Evolutionary conservation across 2,797 vertebrate species (phyloP), one percentile per base, ranked within the genome.

Genomic region (Balearica regulorum): DNA sequence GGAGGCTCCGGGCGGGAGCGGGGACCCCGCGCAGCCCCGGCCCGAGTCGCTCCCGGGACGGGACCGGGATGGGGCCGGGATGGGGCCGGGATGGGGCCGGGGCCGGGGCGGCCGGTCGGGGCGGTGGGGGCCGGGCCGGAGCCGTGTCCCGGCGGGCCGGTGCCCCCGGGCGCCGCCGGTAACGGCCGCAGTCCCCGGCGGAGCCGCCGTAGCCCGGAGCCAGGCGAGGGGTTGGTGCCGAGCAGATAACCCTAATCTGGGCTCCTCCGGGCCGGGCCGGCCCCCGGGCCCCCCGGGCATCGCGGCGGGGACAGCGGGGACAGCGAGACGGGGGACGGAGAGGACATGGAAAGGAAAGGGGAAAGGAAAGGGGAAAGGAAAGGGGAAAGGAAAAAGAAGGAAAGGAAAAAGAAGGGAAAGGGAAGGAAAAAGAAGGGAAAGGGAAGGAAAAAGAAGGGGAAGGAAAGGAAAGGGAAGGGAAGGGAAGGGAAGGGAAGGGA

Each of bases 301-400:
- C 16, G 62, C 53, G 43, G 28, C 12, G 48, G 37, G 76, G 44
- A 37, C 49, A 31, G 33, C 15, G 29, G 14, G 55, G 46, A 49
- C 12, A 25, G 64, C 64, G 33, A 31, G n/a, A 33, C n/a, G 25
- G 10, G 46, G 9, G 46, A 26, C 14, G 11, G 25, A 24, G 11
- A 14, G 19, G 16, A 41, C 4, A 17, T 24, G 22, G 24, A 49
- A 25, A 13, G 44, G 11, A 31, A 7, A 43, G 7, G 7, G 6
- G 6, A 33, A 10, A 19, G 11, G 7, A 10, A 16, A 3, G 4
- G 13, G 4, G 3, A 20, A 22, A n/a, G 5, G 8, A 16, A 13
- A 20, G 13, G 15, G 18, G 10, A n/a, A 10, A 25, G 10, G 6
- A 29, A 28, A 11, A 9, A 10, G n/a, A 10, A 25, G 10, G 6